These are phyloP conservation scores for Spodoptera frugiperda DNA, from an alignment of 1,140 invertebrate species.

Conservation along the genomic window DNA sequence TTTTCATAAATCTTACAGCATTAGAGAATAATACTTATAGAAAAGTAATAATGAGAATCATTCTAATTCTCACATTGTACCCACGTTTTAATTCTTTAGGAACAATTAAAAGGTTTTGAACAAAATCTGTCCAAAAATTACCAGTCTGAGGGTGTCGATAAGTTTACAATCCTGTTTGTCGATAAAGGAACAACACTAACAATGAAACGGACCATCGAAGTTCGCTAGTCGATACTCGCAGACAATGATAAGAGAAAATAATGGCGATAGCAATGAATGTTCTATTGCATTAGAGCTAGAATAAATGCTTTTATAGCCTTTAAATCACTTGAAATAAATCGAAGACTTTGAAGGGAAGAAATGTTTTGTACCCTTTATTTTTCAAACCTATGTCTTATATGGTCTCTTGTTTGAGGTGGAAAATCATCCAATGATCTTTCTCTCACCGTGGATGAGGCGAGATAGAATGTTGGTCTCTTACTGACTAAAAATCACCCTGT, in stretches of 20 bases:
- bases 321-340: slow-evolving; percentile 3
- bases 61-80: too few relatives aligned
- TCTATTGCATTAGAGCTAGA: slow-evolving; percentile 9
- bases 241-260: slow-evolving; percentile 74
- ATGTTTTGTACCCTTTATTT: not conserved
- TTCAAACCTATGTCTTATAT: not conserved
- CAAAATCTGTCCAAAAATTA: too few relatives aligned
- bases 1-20: too few relatives aligned
- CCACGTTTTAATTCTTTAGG: too few relatives aligned
- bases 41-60: too few relatives aligned
- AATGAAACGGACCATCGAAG: slow-evolving; percentile 51
- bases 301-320: not conserved
- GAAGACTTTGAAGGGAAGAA: not conserved
- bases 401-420: too few relatives aligned
- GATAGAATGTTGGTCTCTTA: too few relatives aligned
- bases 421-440: too few relatives aligned
- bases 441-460: too few relatives aligned
- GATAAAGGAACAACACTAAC: slow-evolving; percentile 52
- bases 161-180: slow-evolving; percentile 20
- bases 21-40: too few relatives aligned
- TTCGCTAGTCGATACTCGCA: slow-evolving; percentile 66
- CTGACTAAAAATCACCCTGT: too few relatives aligned
- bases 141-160: not conserved
- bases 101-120: too few relatives aligned
- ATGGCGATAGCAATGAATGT: slow-evolving; percentile 26